Evolutionary conservation across 2,888 invertebrate species (phyloP).

Genomic region (Operophtera brumata): DNA sequence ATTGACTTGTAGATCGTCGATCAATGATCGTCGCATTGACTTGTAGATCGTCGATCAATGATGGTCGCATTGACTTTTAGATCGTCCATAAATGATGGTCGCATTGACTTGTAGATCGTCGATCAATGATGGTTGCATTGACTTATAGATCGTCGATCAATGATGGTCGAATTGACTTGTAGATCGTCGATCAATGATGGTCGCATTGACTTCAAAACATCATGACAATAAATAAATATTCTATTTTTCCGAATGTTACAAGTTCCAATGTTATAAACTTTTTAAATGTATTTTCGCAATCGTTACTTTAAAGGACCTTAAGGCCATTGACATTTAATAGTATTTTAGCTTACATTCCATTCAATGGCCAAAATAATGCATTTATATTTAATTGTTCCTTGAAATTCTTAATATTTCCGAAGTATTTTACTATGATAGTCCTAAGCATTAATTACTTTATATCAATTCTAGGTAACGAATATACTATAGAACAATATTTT

Average conservation of each 20-base stretch:
- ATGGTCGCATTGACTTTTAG: no score
- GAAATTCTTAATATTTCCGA: constrained; percentile 42
- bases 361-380: constrained; percentile 54
- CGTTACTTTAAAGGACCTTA: constrained; percentile 30
- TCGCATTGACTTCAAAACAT: constrained; percentile 44
- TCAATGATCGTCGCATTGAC: no score
- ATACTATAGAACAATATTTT: background rate
- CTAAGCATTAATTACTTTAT: constrained; percentile 44
- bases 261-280: constrained; percentile 27
- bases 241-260: constrained; percentile 60
- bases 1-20: no score
- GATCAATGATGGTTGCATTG: constrained; percentile 32
- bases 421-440: constrained; percentile 53
- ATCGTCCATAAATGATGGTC: no score
- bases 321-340: constrained; percentile 25
- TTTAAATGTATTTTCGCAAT: constrained; percentile 24
- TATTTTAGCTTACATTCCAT: constrained; percentile 24
- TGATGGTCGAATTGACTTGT: no score
- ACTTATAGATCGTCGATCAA: no score
- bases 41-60: no score
- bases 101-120: constrained; percentile 39
- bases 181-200: no score
- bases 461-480: background rate
- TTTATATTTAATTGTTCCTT: constrained; percentile 64
- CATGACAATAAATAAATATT: constrained; percentile 74